Percentiles rank a stretch among this genome's conserved stretches.
Evolutionary conservation across 1,140 invertebrate species (phyloP).

Genomic region (Papilio dardanus): DNA sequence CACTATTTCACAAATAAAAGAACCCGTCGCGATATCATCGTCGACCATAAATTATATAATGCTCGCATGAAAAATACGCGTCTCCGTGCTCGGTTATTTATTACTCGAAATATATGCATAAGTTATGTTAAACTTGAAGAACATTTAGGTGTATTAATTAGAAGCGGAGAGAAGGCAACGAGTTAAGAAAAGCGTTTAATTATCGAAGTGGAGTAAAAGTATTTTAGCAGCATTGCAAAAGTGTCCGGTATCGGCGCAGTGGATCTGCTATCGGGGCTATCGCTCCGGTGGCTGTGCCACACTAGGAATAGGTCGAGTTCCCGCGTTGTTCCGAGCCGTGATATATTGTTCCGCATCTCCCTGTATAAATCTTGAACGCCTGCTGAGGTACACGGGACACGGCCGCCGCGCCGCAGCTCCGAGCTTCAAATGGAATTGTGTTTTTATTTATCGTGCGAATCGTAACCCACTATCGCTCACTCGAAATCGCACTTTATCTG

Average conservation of each 20-base stretch:
- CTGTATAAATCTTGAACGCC: conserved; percentile 81
- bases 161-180: conserved; percentile 36
- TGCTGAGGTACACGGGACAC: conserved; percentile 80
- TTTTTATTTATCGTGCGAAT: conserved; percentile 82
- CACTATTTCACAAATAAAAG: conserved; percentile 82
- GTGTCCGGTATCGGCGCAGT: conserved; percentile 56
- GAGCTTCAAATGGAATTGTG: conserved; percentile 81
- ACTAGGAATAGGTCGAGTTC: conserved; percentile 79
- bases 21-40: conserved; percentile 81
- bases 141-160: conserved; percentile 55
- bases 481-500: conserved; percentile 77
- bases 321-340: conserved; percentile 74
- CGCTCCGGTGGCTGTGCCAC: conserved; percentile 72
- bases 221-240: conserved; percentile 12
- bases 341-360: conserved; percentile 80
- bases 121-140: conserved; percentile 66
- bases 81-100: conserved; percentile 79
- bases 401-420: conserved; percentile 70
- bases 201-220: conserved; percentile 26
- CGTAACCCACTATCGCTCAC: conserved; percentile 75
- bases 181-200: conserved; percentile 24
- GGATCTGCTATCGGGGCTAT: conserved; percentile 75
- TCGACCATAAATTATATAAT: conserved; percentile 80
- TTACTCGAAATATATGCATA: conserved; percentile 73
- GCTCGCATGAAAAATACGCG: conserved; percentile 80